These are phyloP conservation scores for Sarcophaga peregrina DNA, from an alignment of 1,140 invertebrate species.

Conservation along the genomic window DNA sequence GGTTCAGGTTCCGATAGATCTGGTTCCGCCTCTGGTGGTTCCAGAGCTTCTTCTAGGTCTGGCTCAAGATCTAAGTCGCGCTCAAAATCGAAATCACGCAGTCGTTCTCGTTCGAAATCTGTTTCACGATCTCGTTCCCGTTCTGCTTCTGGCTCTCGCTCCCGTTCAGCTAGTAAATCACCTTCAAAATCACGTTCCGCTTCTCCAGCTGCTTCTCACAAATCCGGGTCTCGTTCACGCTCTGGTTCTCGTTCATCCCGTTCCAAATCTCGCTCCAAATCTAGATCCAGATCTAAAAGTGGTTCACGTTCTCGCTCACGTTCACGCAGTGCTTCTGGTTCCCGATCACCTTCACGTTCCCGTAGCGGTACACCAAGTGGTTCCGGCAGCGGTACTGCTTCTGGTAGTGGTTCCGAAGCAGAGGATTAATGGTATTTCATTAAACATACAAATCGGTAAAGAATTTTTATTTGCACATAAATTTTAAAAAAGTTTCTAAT, in stretches of 20 bases:
- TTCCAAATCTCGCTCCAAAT: slow-evolving; percentile 50
- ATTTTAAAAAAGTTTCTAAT: neutral
- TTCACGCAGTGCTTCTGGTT: slow-evolving; percentile 50
- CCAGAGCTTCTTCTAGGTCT: slow-evolving; percentile 60
- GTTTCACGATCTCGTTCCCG: slow-evolving; percentile 54
- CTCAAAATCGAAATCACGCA: slow-evolving; percentile 57
- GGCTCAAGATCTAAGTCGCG: slow-evolving; percentile 58
- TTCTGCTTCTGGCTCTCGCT: slow-evolving; percentile 63
- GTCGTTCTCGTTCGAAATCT: slow-evolving; percentile 60
- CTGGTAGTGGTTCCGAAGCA: slow-evolving; percentile 57
- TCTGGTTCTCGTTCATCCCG: slow-evolving; percentile 57
- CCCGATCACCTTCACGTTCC: slow-evolving; percentile 45
- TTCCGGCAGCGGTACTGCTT: slow-evolving; percentile 54
- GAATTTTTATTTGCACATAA: slow-evolving; percentile 3
- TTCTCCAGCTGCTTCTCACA: slow-evolving; percentile 57
- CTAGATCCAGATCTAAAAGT: slow-evolving; percentile 50
- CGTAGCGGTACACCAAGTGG: slow-evolving; percentile 55
- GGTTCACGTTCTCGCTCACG: slow-evolving; percentile 48
- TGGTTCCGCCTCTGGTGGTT: slow-evolving; percentile 53
- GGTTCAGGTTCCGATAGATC: slow-evolving; percentile 54
- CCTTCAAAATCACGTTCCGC: slow-evolving; percentile 59
- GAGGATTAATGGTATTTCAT: slow-evolving; percentile 50
- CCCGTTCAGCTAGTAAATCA: slow-evolving; percentile 63
- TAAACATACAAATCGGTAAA: neutral
- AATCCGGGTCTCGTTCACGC: slow-evolving; percentile 48